Conservation (phyloP, 2,888 invertebrate species). For the Frankliniella intonsa region DNA sequence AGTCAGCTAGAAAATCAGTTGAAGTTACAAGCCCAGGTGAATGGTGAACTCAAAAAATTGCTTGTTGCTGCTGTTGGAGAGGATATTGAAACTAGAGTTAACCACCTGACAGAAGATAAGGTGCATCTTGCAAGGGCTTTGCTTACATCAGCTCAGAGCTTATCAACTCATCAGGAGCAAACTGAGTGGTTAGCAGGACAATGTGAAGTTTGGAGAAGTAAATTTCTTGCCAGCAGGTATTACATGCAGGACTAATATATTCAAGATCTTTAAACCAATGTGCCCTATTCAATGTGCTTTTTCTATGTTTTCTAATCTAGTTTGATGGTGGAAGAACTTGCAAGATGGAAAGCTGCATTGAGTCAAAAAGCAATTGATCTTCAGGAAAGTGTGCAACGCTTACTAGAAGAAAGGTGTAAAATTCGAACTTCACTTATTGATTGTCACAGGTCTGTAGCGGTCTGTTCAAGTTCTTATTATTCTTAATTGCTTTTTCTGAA, state of each 20-base stretch:
- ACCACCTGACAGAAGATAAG: constrained; percentile 87
- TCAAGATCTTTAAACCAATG: constrained; percentile 8
- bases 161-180: constrained; percentile 86
- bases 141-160: constrained; percentile 76
- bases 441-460: constrained; percentile 57
- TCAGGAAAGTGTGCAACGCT: constrained; percentile 62
- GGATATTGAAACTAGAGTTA: constrained; percentile 83
- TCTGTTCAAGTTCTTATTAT: neutral
- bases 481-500: constrained; percentile 35
- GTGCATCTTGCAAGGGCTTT: constrained; percentile 80
- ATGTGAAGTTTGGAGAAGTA: constrained; percentile 94
- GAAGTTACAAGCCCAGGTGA: constrained; percentile 85
- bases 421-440: constrained; percentile 59
- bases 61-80: constrained; percentile 93
- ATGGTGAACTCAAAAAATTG: constrained; percentile 86
- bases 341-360: constrained; percentile 76
- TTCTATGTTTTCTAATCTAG: constrained; percentile 50
- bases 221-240: constrained; percentile 89
- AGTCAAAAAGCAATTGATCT: constrained; percentile 65
- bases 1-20: constrained; percentile 70
- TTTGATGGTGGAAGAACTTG: constrained; percentile 88
- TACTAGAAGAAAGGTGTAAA: constrained; percentile 65
- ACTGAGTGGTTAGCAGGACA: constrained; percentile 90
- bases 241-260: constrained; percentile 31
- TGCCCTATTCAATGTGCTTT: constrained; percentile 4